phyloP scores from a whole-genome alignment of 2,797 vertebrate genomes.

The Arrhamphus sclerolepis region DNA sequence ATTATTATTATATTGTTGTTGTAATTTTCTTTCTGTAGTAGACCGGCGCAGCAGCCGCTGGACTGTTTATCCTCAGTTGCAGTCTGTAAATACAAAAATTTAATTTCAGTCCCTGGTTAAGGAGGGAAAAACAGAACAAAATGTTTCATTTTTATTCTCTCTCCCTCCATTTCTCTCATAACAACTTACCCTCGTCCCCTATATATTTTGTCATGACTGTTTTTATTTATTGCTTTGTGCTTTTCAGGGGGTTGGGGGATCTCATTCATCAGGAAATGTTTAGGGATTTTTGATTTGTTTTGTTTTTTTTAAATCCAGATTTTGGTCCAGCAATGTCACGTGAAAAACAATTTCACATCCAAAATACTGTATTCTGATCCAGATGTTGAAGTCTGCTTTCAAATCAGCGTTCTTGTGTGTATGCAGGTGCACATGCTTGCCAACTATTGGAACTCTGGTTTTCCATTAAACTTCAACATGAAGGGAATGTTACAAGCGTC shows the following conservation, averaged over 20 bases:
- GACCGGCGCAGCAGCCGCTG: constrained; percentile 74
- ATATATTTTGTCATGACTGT: constrained; percentile 70
- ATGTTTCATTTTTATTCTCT: constrained; percentile 79
- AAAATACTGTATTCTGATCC: constrained; percentile 78
- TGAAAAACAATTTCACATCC: constrained; percentile 69
- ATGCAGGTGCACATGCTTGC: constrained; percentile 60
- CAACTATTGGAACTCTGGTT: constrained; percentile 60
- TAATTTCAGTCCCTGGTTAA: constrained; percentile 78
- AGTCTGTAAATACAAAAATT: constrained; percentile 81
- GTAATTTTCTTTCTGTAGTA: constrained; percentile 78
- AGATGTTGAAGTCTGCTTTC: constrained; percentile 52
- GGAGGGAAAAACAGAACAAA: constrained; percentile 76
- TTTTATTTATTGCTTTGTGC: constrained; percentile 80
- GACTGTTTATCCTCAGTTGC: constrained; percentile 77
- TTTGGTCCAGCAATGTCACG: constrained; percentile 49
- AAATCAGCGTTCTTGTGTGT: constrained; percentile 37
- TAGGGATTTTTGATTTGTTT: background rate
- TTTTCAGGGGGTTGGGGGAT: constrained; percentile 25
- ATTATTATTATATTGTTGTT: constrained; percentile 78
- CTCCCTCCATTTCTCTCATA: constrained; percentile 74
- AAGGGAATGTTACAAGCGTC: constrained; percentile 77
- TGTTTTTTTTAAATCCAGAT: constrained; percentile 48
- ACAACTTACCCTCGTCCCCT: constrained; percentile 46
- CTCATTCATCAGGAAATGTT: constrained; percentile 23
- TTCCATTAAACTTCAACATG: constrained; percentile 73